Conservation (phyloP, 2,113 vertebrate species). For the Cricetomys ansorgei region DNA sequence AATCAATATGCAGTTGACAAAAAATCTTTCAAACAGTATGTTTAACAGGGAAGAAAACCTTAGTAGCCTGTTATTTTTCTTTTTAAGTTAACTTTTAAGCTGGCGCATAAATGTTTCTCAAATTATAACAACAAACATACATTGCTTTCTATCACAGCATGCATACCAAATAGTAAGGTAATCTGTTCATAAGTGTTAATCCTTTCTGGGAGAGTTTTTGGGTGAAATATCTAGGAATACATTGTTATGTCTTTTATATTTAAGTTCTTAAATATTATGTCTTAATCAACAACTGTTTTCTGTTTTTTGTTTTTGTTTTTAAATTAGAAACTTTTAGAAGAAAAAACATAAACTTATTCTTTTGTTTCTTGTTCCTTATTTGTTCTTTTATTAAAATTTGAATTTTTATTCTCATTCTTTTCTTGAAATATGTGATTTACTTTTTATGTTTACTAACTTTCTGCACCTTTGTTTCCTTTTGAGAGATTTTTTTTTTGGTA, state of each 20-base stretch:
- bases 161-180: background rate
- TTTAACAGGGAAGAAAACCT: background rate
- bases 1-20: background rate
- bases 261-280: background rate
- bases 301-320: too few species aligned
- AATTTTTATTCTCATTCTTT: background rate
- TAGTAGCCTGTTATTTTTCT: background rate
- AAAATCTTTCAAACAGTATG: slow-evolving; percentile 30
- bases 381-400: background rate
- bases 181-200: background rate
- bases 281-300: background rate
- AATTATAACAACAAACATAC: background rate
- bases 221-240: background rate
- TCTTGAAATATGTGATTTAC: background rate
- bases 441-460: background rate
- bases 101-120: background rate
- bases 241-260: background rate
- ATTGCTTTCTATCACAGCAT: background rate
- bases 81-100: slow-evolving; percentile 16
- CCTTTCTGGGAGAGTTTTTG: background rate
- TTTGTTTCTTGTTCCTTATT: background rate
- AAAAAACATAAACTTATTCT: background rate
- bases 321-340: background rate
- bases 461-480: background rate
- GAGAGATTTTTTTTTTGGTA: background rate